Base-by-base conservation (phyloP, 2,113 vertebrate species). In the Paradisaea rubra region DNA sequence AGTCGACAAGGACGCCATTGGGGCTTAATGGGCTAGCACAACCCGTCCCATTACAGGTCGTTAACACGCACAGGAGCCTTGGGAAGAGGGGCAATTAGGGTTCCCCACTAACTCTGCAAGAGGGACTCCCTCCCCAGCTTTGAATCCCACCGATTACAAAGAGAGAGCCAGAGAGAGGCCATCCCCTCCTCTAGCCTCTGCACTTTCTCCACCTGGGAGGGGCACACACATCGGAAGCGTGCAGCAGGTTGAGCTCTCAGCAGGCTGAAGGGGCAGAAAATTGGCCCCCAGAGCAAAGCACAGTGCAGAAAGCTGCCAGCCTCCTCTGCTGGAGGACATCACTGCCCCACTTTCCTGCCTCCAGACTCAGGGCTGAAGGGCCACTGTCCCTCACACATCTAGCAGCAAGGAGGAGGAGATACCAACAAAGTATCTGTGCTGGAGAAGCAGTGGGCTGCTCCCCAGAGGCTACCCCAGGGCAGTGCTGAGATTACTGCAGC, bases 11-110 rank as follows among this genome's bases (percentile, higher is more conserved):
- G 77, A 96, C 71, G 19, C 91, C 79, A 60, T 63, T 60, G 91
- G 89, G 84, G 85, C 82, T 91, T 93, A 96, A 96, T 76, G 78
- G 81, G 91, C 94, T 78, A 83, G 88, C 81, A 88, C 89, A 91
- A 82, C 85, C 89, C 70, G 23, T 70, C 74, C 74, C 91, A 87
- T 95, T 94, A 89, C 78, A 79, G 80, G 85, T 93, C 15, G 66
- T 96, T 96, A 93, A 96, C 88, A 86, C 84, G 19, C 7, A n/a
- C 23, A 11, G 83, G 83, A 91, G 92, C 61, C 66, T 91, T 64
- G 88, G 83, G 84, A 80, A 95, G 68, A 77, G 11, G 41, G 60
- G 50, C 70, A 84, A 86, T 96, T 97, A 91, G 42, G 63, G 64
- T 2, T 81, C 64, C 37, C 57, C 23, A 37, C 27, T 22, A 52